Evolutionary conservation across 2,888 invertebrate species (phyloP).

Genomic region (Cataglyphis albicans): DNA sequence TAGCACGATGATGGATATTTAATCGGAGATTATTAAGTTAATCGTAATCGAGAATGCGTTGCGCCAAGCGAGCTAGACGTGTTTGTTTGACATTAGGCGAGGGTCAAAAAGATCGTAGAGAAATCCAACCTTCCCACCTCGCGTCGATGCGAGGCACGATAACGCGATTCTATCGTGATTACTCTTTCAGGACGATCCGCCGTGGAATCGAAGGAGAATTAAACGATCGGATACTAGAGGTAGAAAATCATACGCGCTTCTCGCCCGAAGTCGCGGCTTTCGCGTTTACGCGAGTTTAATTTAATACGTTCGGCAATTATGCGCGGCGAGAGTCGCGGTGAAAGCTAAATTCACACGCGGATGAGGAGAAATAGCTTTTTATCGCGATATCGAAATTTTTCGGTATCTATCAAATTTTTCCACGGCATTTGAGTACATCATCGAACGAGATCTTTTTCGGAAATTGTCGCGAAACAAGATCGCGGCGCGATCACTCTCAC

Average conservation of each 20-base stretch:
- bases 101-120: slow-evolving; percentile 35
- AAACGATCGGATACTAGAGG: slow-evolving; percentile 28
- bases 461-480: slow-evolving; percentile 37
- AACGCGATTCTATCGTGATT: slow-evolving; percentile 48
- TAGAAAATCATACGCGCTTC: slow-evolving; percentile 4
- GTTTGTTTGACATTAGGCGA: slow-evolving; percentile 45
- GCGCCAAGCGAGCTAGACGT: slow-evolving; percentile 28
- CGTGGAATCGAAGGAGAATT: slow-evolving; percentile 41
- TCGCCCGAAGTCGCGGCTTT: not conserved
- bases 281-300: slow-evolving; percentile 40
- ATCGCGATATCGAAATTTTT: not conserved
- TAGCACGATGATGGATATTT: slow-evolving; percentile 41
- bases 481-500: slow-evolving; percentile 34
- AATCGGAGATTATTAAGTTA: slow-evolving; percentile 43
- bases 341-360: slow-evolving; percentile 48
- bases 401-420: not conserved
- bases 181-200: slow-evolving; percentile 42
- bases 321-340: slow-evolving; percentile 38
- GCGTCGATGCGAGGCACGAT: slow-evolving; percentile 37
- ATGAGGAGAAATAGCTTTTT: not conserved
- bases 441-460: not conserved
- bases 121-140: slow-evolving; percentile 49
- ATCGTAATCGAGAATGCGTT: slow-evolving; percentile 41
- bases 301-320: slow-evolving; percentile 48
- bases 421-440: not conserved